These are phyloP conservation scores for Microplitis demolitor DNA, from an alignment of 1,140 invertebrate genomes.

Conservation along the genomic window DNA sequence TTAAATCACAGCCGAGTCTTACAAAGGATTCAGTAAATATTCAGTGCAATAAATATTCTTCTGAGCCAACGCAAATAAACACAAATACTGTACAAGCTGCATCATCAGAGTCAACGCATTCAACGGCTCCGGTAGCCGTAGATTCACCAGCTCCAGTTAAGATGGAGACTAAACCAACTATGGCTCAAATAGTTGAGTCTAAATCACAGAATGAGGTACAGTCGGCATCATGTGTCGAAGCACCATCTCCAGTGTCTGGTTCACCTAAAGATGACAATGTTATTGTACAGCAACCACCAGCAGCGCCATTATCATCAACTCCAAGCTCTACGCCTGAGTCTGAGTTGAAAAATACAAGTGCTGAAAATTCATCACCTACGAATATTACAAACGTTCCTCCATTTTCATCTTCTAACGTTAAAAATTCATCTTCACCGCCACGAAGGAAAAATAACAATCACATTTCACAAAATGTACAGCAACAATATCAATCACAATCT, in stretches of 20 bases:
- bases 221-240: neutral
- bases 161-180: slow-evolving; percentile 34
- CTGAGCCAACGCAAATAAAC: slow-evolving; percentile 31
- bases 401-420: slow-evolving; percentile 11
- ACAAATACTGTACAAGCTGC: slow-evolving; percentile 32
- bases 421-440: slow-evolving; percentile 47
- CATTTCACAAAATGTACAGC: neutral
- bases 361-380: neutral
- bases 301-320: neutral
- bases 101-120: slow-evolving; percentile 29
- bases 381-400: neutral
- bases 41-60: slow-evolving; percentile 38
- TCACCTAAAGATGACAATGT: slow-evolving; percentile 37
- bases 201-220: slow-evolving; percentile 41
- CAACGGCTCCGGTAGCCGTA: too few relatives aligned
- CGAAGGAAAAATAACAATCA: slow-evolving; percentile 42
- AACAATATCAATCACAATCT: slow-evolving; percentile 11
- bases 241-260: slow-evolving; percentile 11
- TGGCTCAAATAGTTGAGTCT: slow-evolving; percentile 40
- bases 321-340: neutral
- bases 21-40: slow-evolving; percentile 34
- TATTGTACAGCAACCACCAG: neutral
- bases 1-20: slow-evolving; percentile 33
- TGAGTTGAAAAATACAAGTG: slow-evolving; percentile 2
- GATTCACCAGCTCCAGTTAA: neutral